Evolutionary conservation across 2,888 invertebrate genomes (phyloP).

Genomic region (Calameuta pallipes): DNA sequence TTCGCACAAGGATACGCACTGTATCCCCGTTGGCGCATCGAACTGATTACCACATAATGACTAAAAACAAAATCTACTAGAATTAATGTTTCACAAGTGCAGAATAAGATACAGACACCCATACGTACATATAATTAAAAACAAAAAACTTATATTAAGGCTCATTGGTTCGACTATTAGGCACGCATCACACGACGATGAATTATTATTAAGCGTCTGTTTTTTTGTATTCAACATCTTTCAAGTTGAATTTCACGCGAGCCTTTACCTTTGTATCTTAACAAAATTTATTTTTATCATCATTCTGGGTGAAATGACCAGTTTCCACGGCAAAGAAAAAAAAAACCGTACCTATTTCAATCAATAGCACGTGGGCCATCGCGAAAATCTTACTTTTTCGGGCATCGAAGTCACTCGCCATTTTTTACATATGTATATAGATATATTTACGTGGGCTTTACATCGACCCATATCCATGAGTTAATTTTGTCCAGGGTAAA

Average conservation of each 20-base stretch:
- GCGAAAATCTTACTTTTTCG: neutral
- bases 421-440: neutral
- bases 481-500: neutral
- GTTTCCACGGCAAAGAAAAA: neutral
- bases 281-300: neutral
- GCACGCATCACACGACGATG: neutral
- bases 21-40: slow-evolving; percentile 3
- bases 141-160: neutral
- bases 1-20: neutral
- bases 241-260: too few species aligned
- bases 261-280: neutral
- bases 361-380: too few species aligned
- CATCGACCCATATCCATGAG: neutral
- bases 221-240: too few species aligned
- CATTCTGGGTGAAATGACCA: neutral
- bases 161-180: neutral
- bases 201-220: neutral
- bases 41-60: slow-evolving; percentile 3
- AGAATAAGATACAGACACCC: neutral
- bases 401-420: neutral
- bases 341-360: neutral
- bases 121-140: neutral
- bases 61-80: too few species aligned
- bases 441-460: neutral
- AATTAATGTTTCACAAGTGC: neutral